Conservation (phyloP, 2,797 vertebrate species). For the Sciurus carolinensis region DNA sequence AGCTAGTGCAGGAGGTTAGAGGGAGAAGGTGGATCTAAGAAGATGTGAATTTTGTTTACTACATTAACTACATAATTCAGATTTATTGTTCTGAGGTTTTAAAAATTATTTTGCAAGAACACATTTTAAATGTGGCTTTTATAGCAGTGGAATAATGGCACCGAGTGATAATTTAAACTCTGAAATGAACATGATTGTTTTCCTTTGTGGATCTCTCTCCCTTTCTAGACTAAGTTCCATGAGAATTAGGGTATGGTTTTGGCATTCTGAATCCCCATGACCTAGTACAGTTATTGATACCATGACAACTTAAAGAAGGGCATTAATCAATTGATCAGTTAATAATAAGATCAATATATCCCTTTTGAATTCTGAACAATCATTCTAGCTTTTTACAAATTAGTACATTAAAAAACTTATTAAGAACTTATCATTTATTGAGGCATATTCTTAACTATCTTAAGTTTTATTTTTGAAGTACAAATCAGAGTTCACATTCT, state of each 20-base stretch:
- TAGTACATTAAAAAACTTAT: slow-evolving; percentile 11
- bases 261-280: slow-evolving; percentile 25
- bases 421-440: slow-evolving; percentile 17
- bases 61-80: slow-evolving; percentile 15
- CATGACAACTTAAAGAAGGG: neutral
- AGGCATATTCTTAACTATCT: neutral
- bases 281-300: neutral
- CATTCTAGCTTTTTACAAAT: slow-evolving; percentile 15
- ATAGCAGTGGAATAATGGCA: neutral
- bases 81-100: neutral
- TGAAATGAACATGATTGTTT: neutral
- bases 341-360: neutral
- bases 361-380: slow-evolving; percentile 48
- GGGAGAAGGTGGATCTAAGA: neutral
- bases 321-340: neutral
- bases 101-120: slow-evolving; percentile 25
- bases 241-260: neutral
- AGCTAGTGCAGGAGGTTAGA: neutral
- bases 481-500: neutral
- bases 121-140: slow-evolving; percentile 47
- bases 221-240: neutral
- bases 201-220: neutral
- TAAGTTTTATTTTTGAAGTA: neutral
- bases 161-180: neutral
- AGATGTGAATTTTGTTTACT: neutral